A percentile compares a stretch with the other conserved stretches of the same genome.
phyloP scores from a whole-genome alignment of 2,797 vertebrate species.

The Cryptoblepharus egeriae region DNA sequence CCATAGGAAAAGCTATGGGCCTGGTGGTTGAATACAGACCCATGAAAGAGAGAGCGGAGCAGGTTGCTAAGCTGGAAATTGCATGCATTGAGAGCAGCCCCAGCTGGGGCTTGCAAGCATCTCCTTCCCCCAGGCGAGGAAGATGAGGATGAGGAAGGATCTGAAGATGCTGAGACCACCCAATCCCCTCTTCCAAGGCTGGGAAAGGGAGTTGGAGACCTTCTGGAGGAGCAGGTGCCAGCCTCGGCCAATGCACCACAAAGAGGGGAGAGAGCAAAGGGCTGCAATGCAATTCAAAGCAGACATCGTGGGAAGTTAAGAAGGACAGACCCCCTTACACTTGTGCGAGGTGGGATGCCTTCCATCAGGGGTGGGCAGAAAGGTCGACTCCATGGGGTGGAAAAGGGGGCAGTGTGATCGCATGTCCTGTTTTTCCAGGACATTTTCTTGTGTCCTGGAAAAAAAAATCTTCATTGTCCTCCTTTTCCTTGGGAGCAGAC shows the following conservation, averaged over 20 bases:
- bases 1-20: conserved; percentile 5
- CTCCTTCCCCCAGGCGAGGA: not conserved
- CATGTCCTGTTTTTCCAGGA: too few species aligned
- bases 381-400: not conserved
- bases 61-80: not conserved
- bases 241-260: too few species aligned
- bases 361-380: not conserved
- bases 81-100: not conserved
- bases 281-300: not conserved
- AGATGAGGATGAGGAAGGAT: not conserved
- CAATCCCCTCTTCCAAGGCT: too few species aligned
- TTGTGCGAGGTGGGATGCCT: not conserved
- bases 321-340: not conserved
- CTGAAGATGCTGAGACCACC: too few species aligned
- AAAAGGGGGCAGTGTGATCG: not conserved
- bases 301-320: not conserved
- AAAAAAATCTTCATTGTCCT: too few species aligned
- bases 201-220: not conserved
- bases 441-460: too few species aligned
- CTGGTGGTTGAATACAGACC: not conserved
- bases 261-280: too few species aligned
- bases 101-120: not conserved
- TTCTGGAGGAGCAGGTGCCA: conserved; percentile 17
- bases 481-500: too few species aligned
- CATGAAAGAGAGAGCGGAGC: not conserved